These are phyloP conservation scores for Pelobates fuscus DNA, from an alignment of 2,113 vertebrate genomes.

Conservation along the genomic window DNA sequence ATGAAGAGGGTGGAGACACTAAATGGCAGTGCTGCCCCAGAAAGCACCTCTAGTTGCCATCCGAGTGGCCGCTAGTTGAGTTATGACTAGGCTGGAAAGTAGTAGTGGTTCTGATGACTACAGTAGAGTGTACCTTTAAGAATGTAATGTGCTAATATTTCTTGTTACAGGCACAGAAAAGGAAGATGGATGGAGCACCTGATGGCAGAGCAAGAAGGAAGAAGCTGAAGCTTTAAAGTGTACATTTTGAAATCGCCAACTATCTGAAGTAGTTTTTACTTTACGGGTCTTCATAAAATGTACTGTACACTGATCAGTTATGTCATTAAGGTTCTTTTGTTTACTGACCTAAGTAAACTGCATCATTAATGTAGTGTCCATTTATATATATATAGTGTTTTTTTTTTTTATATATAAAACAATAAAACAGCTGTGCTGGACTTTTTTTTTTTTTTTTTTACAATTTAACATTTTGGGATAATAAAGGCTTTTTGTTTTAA, in stretches of 20 bases:
- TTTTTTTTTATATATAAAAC: constrained; percentile 83
- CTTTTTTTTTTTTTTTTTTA: constrained; percentile 81
- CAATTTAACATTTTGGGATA: constrained; percentile 87
- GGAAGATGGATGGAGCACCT: constrained; percentile 87
- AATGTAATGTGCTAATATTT: background rate
- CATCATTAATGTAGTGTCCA: too few relatives aligned
- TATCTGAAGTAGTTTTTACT: constrained; percentile 79
- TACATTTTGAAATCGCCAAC: constrained; percentile 68
- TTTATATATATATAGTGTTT: constrained; percentile 63
- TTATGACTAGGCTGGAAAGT: too few relatives aligned
- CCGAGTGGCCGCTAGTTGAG: too few relatives aligned
- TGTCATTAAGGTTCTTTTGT: constrained; percentile 81
- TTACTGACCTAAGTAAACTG: constrained; percentile 78
- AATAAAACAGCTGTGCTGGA: constrained; percentile 89
- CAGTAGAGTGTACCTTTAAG: too few relatives aligned
- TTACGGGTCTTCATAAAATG: constrained; percentile 88
- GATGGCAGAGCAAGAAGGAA: constrained; percentile 94
- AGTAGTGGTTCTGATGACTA: too few relatives aligned
- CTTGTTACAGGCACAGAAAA: constrained; percentile 84
- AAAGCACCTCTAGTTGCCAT: too few relatives aligned
- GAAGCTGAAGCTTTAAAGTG: constrained; percentile 91
- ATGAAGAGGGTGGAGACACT: too few relatives aligned
- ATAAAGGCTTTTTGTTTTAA: constrained; percentile 76
- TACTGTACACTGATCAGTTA: constrained; percentile 83
- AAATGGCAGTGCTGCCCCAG: too few relatives aligned